Evolutionary conservation across 2,888 invertebrate species (phyloP), one percentile per base, ranked within the genome.

Genomic region (Scaptomyza polygonia): DNA sequence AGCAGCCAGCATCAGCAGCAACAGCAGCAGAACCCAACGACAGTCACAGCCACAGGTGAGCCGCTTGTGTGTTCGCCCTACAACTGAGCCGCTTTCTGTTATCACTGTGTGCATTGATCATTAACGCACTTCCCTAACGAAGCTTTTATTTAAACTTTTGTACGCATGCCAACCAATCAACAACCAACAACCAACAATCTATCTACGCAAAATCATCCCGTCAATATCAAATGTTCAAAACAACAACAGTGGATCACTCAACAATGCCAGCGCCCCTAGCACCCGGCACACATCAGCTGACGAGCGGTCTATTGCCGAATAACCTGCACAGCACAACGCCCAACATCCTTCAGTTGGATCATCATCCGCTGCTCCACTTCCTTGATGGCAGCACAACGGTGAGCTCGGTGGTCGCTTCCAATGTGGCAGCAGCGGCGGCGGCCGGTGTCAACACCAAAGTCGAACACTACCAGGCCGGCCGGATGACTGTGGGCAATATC

Each of bases 81-180:
- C 88, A 77, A 88, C 86, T 88, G 79, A 87, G 86, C 79, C 86
- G 88, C 88, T 84, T 84, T 82, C 78, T 87, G 88, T 88, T 79
- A 89, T 88, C 88, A 84, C 84, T 84, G 82, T 83, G 82, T 84
- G 86, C 86, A 84, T 85, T 84, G 82, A 83, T 77, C 73, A 87
- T 77, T 84, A 87, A 84, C 86, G 83, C 83, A 88, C 89, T 89
- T 83, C 89, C 90, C 90, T 90, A 90, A 90, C 90, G 88, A 89
- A 89, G 88, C 90, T 89, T 90, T 90, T 88, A 87, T 90, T 90
- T 90, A 85, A 90, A 89, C 39, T 90, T 86, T 86, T 88, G 89
- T 89, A 89, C 89, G 90, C 89, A 85, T 87, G 88, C 88, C 43
- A 77, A 76, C 70, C 62, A 54, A 67, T 39, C 71, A 48, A 56